Conservation (phyloP, 2,888 invertebrate genomes). For the Callinectes sapidus region DNA sequence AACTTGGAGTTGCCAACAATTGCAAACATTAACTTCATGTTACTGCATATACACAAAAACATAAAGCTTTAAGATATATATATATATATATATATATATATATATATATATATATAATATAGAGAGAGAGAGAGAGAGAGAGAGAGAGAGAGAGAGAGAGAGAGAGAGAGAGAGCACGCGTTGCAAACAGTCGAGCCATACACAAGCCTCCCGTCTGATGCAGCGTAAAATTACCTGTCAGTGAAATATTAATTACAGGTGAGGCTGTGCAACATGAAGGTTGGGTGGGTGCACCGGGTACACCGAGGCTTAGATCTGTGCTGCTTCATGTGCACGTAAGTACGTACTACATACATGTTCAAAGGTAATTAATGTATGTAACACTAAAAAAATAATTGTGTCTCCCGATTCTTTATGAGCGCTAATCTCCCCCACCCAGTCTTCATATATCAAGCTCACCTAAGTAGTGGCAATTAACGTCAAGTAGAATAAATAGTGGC, state of each 20-base stretch:
- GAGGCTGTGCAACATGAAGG: background rate
- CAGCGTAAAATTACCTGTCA: constrained; percentile 24
- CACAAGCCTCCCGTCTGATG: background rate
- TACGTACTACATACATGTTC: background rate
- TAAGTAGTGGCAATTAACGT: constrained; percentile 35
- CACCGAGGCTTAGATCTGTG: background rate
- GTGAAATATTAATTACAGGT: constrained; percentile 2
- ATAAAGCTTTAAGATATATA: background rate
- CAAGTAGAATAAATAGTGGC: constrained; percentile 24
- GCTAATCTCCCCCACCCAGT: background rate
- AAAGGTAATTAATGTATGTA: constrained; percentile 11
- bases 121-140: background rate
- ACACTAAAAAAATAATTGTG: background rate
- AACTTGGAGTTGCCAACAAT: background rate
- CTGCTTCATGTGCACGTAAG: background rate
- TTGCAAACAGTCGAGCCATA: constrained; percentile 10
- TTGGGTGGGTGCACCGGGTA: background rate
- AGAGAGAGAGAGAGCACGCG: background rate
- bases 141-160: too few species aligned
- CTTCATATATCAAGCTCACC: constrained; percentile 5
- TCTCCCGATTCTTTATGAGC: background rate
- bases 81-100: background rate
- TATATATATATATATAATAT: background rate
- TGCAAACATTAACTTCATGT: background rate
- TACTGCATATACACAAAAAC: background rate